phyloP scores from a whole-genome alignment of 2,113 vertebrate genomes.

The Pomatorhinus ruficollis region DNA sequence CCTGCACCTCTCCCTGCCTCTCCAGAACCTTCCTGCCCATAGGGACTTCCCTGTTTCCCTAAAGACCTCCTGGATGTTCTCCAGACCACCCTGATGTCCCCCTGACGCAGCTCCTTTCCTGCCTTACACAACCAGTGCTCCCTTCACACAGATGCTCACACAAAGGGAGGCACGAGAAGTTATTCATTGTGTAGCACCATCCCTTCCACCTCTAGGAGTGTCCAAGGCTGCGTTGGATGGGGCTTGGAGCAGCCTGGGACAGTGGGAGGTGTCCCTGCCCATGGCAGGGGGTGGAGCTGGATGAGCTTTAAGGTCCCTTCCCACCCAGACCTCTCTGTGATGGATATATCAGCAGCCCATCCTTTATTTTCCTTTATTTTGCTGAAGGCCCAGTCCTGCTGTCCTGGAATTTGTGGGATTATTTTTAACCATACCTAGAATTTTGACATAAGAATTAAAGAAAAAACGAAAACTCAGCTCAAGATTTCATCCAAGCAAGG shows the following conservation, averaged over 20 bases:
- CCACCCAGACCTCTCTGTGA: no score
- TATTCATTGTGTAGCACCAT: not conserved
- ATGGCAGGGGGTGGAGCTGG: not conserved
- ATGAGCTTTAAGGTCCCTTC: not conserved
- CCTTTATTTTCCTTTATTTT: not conserved
- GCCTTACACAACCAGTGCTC: accelerated
- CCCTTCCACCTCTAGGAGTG: not conserved
- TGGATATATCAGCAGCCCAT: not conserved
- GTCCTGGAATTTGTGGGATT: not conserved
- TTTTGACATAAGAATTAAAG: not conserved
- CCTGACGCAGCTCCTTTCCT: not conserved
- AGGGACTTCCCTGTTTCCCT: not conserved
- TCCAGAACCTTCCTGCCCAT: not conserved
- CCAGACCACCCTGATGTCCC: not conserved
- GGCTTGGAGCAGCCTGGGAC: not conserved
- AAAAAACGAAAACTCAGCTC: not conserved
- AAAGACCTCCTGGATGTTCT: not conserved
- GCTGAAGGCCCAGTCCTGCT: not conserved
- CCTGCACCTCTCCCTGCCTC: not conserved
- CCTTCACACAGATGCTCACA: not conserved
- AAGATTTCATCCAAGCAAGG: not conserved
- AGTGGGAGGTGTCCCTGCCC: not conserved
- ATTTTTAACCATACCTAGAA: not conserved
- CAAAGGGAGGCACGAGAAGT: not conserved
- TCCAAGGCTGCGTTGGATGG: accelerated